Evolutionary conservation across 2,888 invertebrate species (phyloP).

Genomic region (Tinea semifulvella): DNA sequence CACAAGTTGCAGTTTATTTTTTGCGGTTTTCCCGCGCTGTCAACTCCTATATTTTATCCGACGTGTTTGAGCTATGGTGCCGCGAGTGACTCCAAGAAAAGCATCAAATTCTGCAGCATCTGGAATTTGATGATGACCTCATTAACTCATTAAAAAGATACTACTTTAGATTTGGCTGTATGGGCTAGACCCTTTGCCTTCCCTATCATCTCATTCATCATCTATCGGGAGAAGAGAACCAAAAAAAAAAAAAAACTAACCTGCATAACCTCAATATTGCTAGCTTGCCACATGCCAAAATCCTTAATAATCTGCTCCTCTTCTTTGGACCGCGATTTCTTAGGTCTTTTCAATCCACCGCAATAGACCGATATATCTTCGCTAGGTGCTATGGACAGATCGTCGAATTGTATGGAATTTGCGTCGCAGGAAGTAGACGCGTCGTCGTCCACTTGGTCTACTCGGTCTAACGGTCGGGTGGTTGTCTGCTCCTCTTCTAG

Average conservation of each 20-base stretch:
- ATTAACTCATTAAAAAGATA: too few species aligned
- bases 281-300: conserved; percentile 53
- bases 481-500: background rate
- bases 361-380: conserved; percentile 45
- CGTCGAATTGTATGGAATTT: conserved; percentile 40
- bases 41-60: too few species aligned
- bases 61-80: too few species aligned
- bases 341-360: conserved; percentile 41
- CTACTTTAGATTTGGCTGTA: too few species aligned
- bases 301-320: conserved; percentile 35
- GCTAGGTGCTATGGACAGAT: conserved; percentile 37
- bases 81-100: too few species aligned
- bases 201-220: too few species aligned
- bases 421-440: conserved; percentile 47
- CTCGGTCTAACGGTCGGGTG: conserved; percentile 1
- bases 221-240: too few species aligned
- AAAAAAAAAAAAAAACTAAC: conserved; percentile 27
- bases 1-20: too few species aligned
- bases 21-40: too few species aligned
- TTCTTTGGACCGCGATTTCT: conserved; percentile 34
- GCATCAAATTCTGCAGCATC: too few species aligned
- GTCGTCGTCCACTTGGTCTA: conserved; percentile 24
- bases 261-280: conserved; percentile 50
- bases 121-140: too few species aligned
- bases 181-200: too few species aligned